Evolutionary conservation across 2,113 vertebrate genomes (phyloP).

Genomic region (Tricholaema leucomelas): DNA sequence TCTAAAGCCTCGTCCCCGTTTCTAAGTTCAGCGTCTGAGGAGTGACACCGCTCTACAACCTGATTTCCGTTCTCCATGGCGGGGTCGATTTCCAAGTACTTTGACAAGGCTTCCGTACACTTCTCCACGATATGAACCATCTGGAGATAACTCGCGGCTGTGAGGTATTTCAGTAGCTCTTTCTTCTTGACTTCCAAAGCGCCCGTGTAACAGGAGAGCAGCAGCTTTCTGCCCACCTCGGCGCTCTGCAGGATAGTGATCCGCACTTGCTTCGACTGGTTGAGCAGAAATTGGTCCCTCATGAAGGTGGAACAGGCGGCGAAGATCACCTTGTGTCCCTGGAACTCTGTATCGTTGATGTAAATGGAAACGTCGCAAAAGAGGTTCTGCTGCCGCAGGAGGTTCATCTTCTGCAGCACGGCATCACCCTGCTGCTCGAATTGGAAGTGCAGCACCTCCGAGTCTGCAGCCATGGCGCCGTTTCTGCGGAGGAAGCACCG

Average conservation of each 20-base stretch:
- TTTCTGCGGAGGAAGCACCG: neutral
- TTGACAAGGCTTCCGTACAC: constrained; percentile 82
- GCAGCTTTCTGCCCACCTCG: constrained; percentile 81
- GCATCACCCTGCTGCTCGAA: constrained; percentile 83
- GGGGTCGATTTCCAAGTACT: constrained; percentile 78
- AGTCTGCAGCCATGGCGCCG: constrained; percentile 78
- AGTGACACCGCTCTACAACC: constrained; percentile 69
- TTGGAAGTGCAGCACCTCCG: constrained; percentile 82
- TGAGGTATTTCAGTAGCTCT: constrained; percentile 83
- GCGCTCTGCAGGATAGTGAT: constrained; percentile 84
- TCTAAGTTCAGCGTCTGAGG: constrained; percentile 66
- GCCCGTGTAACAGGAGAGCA: constrained; percentile 83
- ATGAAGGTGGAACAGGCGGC: constrained; percentile 85
- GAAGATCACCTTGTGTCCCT: constrained; percentile 84
- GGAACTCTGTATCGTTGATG: constrained; percentile 84
- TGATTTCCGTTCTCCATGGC: constrained; percentile 64
- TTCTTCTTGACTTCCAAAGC: constrained; percentile 82
- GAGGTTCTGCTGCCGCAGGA: constrained; percentile 82
- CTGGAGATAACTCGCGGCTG: constrained; percentile 83
- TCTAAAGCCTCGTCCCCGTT: constrained; percentile 59
- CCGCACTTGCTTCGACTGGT: constrained; percentile 78
- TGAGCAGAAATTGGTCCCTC: constrained; percentile 84
- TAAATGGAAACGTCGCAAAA: constrained; percentile 85
- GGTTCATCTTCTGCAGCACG: constrained; percentile 84
- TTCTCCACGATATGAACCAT: constrained; percentile 87